Percentiles rank a stretch among this genome's conserved stretches.
phyloP scores from a whole-genome alignment of 2,113 vertebrate genomes.

The Oreotrochilus melanogaster region DNA sequence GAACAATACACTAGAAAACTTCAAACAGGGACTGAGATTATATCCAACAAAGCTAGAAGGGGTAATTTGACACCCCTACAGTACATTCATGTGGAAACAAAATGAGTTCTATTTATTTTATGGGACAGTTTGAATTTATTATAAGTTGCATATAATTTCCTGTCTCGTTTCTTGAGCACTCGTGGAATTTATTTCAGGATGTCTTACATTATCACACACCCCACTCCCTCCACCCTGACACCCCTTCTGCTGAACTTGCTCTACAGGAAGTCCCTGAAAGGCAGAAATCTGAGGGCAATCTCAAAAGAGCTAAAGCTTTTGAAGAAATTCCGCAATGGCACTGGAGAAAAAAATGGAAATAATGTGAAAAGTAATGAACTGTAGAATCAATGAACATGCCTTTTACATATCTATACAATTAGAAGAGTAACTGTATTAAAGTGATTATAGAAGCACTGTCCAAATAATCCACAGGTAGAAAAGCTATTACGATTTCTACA shows the following conservation, averaged over 20 bases:
- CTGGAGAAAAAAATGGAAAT: conserved; percentile 70
- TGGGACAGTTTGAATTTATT: conserved; percentile 76
- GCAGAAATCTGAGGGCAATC: conserved; percentile 19
- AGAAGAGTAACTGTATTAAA: conserved; percentile 26
- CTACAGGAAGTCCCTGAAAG: conserved; percentile 1
- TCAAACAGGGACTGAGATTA: conserved; percentile 59
- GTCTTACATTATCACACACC: conserved; percentile 61
- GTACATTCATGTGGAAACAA: conserved; percentile 49
- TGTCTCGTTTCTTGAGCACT: conserved; percentile 67
- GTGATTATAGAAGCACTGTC: not conserved
- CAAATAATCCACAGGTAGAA: conserved; percentile 72
- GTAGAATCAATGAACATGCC: conserved; percentile 52
- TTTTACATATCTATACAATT: conserved; percentile 64
- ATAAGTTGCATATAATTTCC: conserved; percentile 76
- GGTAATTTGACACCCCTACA: conserved; percentile 60
- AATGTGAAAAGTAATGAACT: conserved; percentile 67
- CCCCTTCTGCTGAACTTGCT: not conserved
- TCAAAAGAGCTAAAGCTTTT: conserved; percentile 36
- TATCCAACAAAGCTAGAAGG: conserved; percentile 20
- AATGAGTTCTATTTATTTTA: conserved; percentile 77
- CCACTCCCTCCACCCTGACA: not conserved
- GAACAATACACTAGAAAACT: conserved; percentile 50
- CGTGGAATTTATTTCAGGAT: conserved; percentile 71
- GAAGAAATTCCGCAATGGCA: conserved; percentile 60
- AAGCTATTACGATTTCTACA: conserved; percentile 57